Evolutionary conservation across 2,888 invertebrate species (phyloP), one percentile per base, ranked within the genome.

Genomic region (Odontocerum albicorne): DNA sequence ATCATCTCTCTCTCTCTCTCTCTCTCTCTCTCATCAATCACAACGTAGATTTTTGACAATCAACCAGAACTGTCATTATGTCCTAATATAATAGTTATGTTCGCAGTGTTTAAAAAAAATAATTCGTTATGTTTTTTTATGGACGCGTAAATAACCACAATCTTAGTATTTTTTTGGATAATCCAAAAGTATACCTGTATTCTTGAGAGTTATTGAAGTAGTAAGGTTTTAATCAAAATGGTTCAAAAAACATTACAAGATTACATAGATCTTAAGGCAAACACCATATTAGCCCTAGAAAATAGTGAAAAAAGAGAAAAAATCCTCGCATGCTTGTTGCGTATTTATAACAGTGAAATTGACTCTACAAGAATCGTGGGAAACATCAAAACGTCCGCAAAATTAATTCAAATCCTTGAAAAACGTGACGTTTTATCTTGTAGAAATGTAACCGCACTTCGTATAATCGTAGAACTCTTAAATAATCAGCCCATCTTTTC

Each of bases 341-440:
- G 43, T 10, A 15, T n/a, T 17, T 50, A 50, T 35, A 10, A 32
- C 15, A 35, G n/a, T 15, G 27, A 6, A 8, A 55, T 59, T 17
- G 36, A 33, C n/a, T 55, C 55, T 6, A 16, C n/a, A 20, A 27
- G 59, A 49, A 45, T 21, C 12, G 10, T 40, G 4, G 59, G 57
- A 35, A 36, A 35, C 10, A 50, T 60, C 3, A 32, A 31, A 8
- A 31, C 46, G 16, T 12, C 38, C 16, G 13, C 20, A 3, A 44
- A 32, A 33, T 21, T 60, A 10, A 27, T 60, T 3, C 20, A 40
- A 10, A 53, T 57, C 19, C 20, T 60, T 20, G 59, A 60, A 36
- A 60, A 60, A 21, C 39, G 50, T 7, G 33, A 50, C 15, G 40
- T 31, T 31, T 19, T 60, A 13, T 46, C 56, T 2, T 15, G 15